Evolutionary conservation across 2,113 vertebrate genomes (phyloP), one percentile per base, ranked within the genome.

Genomic region (Oreocharis arfaki): DNA sequence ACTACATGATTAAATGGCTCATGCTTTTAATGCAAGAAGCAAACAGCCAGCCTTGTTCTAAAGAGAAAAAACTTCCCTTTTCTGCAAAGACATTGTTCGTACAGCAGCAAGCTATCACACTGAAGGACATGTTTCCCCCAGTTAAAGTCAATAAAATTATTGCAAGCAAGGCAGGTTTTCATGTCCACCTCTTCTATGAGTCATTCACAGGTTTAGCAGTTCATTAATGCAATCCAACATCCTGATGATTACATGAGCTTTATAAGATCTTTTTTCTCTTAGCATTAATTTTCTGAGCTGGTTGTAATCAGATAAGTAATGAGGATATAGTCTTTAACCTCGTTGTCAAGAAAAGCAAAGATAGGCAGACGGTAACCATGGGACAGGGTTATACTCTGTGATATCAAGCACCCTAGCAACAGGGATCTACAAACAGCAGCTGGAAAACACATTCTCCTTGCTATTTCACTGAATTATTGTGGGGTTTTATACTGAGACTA

Each of bases 331-430:
- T 93, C 85, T 68, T 95, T 87, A 89, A 91, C 95, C 64, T 67
- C 3, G 82, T 97, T 93, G 97, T 84, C 90, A 97, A 85, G 83
- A 77, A 89, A 89, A 96, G 80, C 87, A 95, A 92, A 93, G 79
- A 88, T 84, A 95, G 84, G 89, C 85, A 87, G 68, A 56, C 50
- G 0, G 77, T 96, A 96, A 95, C 96, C 78, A 92, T 35, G 91
- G 73, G 61, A 82, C 59, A 44, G 42, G 42, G 78, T 94, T 95
- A 68, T 53, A 56, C 76, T 47, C 75, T 30, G 65, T 79, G 82
- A 84, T 94, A 95, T 63, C 84, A 91, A 71, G 65, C 76, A 94
- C 69, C 91, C 77, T 96, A 92, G 97, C 96, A 97, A 97, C 96
- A 42, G 30, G 33, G 33, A 93, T 77, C 90, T 88, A 93, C 87